Conservation (phyloP, 2,113 vertebrate genomes). For the Heliornis fulica region DNA sequence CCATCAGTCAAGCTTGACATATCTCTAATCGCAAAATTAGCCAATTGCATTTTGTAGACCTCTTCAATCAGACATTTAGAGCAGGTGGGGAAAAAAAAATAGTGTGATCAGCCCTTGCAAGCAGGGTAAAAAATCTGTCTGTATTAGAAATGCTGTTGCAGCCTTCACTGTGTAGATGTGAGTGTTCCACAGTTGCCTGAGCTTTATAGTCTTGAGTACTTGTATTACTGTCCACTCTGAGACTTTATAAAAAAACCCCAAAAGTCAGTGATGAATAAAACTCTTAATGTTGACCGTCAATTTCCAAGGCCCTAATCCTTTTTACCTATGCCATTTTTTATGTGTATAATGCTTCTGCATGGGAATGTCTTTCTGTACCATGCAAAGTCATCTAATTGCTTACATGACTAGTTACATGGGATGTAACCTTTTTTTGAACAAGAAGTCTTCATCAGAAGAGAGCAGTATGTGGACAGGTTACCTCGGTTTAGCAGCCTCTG, state of each 20-base stretch:
- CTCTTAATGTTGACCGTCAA: no score
- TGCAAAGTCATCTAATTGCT: neutral
- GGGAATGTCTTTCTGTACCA: neutral
- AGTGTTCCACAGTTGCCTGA: neutral
- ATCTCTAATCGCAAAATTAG: neutral
- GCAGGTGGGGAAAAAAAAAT: neutral
- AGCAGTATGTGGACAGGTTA: neutral
- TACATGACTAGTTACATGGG: neutral
- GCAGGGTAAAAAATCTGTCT: neutral
- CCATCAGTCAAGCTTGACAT: neutral
- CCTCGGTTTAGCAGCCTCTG: neutral
- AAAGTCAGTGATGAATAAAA: neutral
- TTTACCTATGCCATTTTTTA: neutral
- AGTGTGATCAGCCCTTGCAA: neutral
- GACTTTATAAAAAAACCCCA: neutral
- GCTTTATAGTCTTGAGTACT: neutral
- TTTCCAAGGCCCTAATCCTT: neutral
- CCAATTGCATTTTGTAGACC: neutral
- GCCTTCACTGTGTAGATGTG: neutral
- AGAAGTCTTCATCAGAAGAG: neutral
- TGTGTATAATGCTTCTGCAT: neutral
- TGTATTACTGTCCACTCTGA: neutral
- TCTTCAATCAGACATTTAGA: neutral
- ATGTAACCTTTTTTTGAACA: neutral
- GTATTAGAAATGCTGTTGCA: neutral